Percentiles rank a stretch among this genome's conserved stretches.
These are phyloP conservation scores for Eupristina koningsbergeri DNA, from an alignment of 1,140 invertebrate species.

Conservation along the genomic window DNA sequence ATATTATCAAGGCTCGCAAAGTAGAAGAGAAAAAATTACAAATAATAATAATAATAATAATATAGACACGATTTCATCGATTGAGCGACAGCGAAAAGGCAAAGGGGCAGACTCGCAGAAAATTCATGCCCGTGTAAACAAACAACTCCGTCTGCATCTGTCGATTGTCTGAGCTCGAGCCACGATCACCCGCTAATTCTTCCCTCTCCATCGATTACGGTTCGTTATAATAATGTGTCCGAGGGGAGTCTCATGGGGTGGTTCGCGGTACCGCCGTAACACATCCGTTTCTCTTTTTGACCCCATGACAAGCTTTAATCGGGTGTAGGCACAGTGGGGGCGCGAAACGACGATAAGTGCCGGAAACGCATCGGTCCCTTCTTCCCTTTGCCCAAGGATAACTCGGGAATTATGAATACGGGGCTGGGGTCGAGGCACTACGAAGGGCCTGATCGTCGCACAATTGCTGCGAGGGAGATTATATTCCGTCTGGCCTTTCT, in stretches of 20 bases:
- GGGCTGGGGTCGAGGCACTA: too few relatives aligned
- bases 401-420: too few relatives aligned
- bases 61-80: too few relatives aligned
- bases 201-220: slow-evolving; percentile 42
- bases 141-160: too few relatives aligned
- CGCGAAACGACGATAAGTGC: not conserved
- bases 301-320: not conserved
- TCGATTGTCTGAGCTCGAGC: not conserved
- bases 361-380: not conserved
- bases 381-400: not conserved
- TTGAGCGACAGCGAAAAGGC: too few relatives aligned
- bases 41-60: too few relatives aligned
- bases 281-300: not conserved
- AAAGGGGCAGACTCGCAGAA: too few relatives aligned
- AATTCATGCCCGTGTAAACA: too few relatives aligned
- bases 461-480: not conserved
- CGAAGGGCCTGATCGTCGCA: not conserved
- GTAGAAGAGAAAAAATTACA: too few relatives aligned
- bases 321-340: not conserved
- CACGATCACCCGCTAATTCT: not conserved
- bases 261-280: too few relatives aligned
- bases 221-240: slow-evolving; percentile 30
- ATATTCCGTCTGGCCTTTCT: not conserved
- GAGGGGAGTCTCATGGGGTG: not conserved
- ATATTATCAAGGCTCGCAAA: too few relatives aligned